Conservation (phyloP, 2,113 vertebrate genomes). For the Pteruthius melanotis region DNA sequence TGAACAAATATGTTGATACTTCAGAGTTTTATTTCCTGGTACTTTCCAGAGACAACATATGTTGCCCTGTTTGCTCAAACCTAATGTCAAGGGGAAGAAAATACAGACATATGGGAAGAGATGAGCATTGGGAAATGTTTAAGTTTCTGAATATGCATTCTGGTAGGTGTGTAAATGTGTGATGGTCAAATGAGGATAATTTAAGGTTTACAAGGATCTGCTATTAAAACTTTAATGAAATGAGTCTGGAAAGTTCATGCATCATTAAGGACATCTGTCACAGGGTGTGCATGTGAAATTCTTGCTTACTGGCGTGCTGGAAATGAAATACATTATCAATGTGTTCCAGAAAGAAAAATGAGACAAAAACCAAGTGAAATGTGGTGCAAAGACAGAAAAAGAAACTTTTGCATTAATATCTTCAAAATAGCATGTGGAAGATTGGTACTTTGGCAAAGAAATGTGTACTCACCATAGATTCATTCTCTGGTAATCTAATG, state of each 20-base stretch:
- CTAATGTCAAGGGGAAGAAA: background rate
- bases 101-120: background rate
- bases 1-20: background rate
- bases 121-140: background rate
- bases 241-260: constrained; percentile 2
- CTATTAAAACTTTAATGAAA: constrained; percentile 39
- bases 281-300: background rate
- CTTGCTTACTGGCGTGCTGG: background rate
- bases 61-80: background rate
- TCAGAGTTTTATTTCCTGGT: background rate
- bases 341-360: background rate
- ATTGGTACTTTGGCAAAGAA: background rate
- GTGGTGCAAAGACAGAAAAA: background rate
- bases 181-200: background rate
- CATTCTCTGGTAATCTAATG: background rate
- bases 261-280: constrained; percentile 39
- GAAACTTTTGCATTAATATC: background rate
- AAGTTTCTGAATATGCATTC: background rate
- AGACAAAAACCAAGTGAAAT: background rate
- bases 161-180: background rate
- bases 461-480: background rate
- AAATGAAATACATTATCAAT: background rate
- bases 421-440: background rate
- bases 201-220: background rate
- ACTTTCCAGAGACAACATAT: background rate